Conservation (phyloP, 1,140 invertebrate genomes). For the Drosophila nebulosa region DNA sequence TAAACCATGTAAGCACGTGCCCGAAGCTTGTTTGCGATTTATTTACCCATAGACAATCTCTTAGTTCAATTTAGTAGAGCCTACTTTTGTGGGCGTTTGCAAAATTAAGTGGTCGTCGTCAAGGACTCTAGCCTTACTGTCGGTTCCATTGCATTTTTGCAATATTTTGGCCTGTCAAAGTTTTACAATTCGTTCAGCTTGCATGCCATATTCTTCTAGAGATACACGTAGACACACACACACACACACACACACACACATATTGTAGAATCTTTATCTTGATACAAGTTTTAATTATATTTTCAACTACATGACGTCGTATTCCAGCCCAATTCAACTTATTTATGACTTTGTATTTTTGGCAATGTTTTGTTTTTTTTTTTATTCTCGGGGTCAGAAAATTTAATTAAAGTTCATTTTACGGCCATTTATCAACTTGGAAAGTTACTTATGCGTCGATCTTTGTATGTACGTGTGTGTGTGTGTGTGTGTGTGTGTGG, state of each 20-base stretch:
- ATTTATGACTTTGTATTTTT: constrained; percentile 48
- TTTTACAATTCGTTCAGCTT: background rate
- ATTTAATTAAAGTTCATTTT: constrained; percentile 68
- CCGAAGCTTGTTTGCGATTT: background rate
- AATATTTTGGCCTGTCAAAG: constrained; percentile 1
- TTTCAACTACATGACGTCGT: constrained; percentile 32
- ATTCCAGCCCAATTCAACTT: constrained; percentile 43
- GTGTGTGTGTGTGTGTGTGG: background rate
- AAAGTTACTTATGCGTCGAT: constrained; percentile 2
- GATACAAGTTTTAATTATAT: constrained; percentile 54
- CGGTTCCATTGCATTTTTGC: background rate
- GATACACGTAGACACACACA: background rate
- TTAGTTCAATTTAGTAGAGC: background rate
- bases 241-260: background rate
- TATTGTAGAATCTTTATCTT: constrained; percentile 22
- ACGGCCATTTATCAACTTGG: constrained; percentile 47
- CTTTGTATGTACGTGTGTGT: background rate
- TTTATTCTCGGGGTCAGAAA: constrained; percentile 34
- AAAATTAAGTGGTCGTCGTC: background rate
- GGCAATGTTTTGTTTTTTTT: background rate
- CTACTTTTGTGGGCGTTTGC: constrained; percentile 4
- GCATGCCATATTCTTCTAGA: background rate
- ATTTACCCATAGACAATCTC: background rate
- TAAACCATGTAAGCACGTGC: background rate
- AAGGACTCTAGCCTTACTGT: background rate